phyloP scores from a whole-genome alignment of 2,113 vertebrate species.

The Atrichornis clamosus region DNA sequence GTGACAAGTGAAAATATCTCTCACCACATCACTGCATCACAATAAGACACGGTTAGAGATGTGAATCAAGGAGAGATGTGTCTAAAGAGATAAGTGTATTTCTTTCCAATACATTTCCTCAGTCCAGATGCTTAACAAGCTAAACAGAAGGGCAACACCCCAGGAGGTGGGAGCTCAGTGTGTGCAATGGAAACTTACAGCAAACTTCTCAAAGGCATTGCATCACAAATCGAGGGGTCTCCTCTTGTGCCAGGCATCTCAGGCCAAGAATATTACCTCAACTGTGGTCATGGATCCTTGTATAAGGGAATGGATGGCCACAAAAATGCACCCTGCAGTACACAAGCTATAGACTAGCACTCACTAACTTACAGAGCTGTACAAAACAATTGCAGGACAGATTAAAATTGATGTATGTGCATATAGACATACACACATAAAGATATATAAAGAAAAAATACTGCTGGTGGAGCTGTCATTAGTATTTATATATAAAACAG shows the following conservation, averaged over 20 bases:
- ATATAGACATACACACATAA: neutral
- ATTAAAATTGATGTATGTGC: neutral
- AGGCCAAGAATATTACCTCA: neutral
- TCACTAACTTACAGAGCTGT: neutral
- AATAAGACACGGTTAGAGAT: neutral
- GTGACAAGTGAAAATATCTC: neutral
- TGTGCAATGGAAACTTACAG: neutral
- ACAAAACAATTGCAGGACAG: neutral
- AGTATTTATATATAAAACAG: neutral
- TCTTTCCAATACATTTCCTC: neutral
- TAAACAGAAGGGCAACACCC: neutral
- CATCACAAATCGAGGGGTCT: neutral
- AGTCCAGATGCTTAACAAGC: neutral
- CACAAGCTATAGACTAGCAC: neutral
- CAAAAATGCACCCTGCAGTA: neutral
- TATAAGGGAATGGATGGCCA: neutral
- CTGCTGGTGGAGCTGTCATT: neutral
- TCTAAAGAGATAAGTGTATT: neutral
- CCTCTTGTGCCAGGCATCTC: neutral
- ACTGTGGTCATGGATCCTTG: fast-evolving
- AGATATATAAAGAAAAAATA: neutral
- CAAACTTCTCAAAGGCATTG: neutral
- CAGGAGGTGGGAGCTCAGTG: neutral
- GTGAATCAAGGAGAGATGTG: neutral
- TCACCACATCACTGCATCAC: neutral